phyloP scores from a whole-genome alignment of 2,113 vertebrate species.

The Hippocampus barbouri region DNA sequence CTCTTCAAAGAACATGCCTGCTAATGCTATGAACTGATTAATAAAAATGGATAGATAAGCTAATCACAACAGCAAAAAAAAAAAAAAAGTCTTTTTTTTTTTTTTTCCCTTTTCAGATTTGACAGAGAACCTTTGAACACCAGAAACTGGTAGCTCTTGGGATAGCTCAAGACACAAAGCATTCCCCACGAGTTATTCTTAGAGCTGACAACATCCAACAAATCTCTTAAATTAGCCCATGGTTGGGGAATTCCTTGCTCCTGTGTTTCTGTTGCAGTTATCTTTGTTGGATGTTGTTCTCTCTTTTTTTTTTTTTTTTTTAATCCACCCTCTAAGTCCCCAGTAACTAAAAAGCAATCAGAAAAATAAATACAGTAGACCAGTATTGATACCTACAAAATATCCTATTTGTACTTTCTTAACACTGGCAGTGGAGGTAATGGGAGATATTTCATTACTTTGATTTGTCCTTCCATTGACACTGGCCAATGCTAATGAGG shows the following conservation, averaged over 20 bases:
- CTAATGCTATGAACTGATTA: not conserved
- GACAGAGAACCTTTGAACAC: not conserved
- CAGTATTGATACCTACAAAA: no score
- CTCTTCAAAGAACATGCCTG: no score
- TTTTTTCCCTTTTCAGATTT: not conserved
- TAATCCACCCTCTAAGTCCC: not conserved
- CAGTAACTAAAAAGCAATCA: not conserved
- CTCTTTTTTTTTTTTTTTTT: not conserved
- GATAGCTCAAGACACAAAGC: not conserved
- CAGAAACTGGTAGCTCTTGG: not conserved
- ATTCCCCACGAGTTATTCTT: not conserved
- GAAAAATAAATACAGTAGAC: not conserved
- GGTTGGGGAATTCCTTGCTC: not conserved
- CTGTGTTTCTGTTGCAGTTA: not conserved
- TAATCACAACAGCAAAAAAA: not conserved
- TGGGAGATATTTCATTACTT: conserved; percentile 51
- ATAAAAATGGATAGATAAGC: not conserved
- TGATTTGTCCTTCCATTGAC: conserved; percentile 59
- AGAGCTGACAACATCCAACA: not conserved
- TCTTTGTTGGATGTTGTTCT: not conserved
- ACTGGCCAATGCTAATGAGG: conserved; percentile 56
- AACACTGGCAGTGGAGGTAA: conserved; percentile 13
- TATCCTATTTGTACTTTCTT: not conserved
- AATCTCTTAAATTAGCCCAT: not conserved
- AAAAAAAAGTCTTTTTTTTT: not conserved